phyloP scores from a whole-genome alignment of 2,113 vertebrate species.

The Hylia prasina region DNA sequence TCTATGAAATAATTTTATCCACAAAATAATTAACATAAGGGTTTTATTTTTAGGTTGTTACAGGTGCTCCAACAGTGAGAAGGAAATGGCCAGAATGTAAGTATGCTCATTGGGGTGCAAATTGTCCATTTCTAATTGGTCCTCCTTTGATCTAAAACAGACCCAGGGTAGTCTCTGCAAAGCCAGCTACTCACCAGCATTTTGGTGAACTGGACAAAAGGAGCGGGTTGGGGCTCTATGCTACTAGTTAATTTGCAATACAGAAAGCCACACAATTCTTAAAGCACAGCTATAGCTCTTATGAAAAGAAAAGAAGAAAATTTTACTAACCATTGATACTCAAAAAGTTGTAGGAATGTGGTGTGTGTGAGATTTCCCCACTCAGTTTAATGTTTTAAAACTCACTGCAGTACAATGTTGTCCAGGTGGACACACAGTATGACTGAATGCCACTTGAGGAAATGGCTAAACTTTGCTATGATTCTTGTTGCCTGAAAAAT shows the following conservation, averaged over 20 bases:
- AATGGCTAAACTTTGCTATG: neutral
- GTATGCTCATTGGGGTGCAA: neutral
- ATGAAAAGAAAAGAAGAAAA: too few species aligned
- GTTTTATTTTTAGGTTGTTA: constrained; percentile 34
- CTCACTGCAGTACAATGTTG: neutral
- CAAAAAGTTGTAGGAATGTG: neutral
- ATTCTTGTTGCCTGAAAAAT: neutral
- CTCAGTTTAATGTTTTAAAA: neutral
- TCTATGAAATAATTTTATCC: neutral
- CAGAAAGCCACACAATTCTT: neutral
- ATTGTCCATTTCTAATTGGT: neutral
- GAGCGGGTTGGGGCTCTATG: neutral
- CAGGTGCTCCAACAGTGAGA: neutral
- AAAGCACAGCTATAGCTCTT: neutral
- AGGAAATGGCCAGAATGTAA: constrained; percentile 42
- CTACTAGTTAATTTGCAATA: neutral
- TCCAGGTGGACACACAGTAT: neutral
- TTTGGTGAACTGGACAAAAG: neutral
- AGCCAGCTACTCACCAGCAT: neutral
- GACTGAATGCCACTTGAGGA: neutral
- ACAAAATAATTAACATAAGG: neutral
- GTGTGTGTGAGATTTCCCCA: neutral
- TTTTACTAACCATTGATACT: neutral
- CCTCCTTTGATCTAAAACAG: neutral
- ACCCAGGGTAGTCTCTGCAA: neutral